Conservation (phyloP, 2,113 vertebrate species). For the Pterocles gutturalis region DNA sequence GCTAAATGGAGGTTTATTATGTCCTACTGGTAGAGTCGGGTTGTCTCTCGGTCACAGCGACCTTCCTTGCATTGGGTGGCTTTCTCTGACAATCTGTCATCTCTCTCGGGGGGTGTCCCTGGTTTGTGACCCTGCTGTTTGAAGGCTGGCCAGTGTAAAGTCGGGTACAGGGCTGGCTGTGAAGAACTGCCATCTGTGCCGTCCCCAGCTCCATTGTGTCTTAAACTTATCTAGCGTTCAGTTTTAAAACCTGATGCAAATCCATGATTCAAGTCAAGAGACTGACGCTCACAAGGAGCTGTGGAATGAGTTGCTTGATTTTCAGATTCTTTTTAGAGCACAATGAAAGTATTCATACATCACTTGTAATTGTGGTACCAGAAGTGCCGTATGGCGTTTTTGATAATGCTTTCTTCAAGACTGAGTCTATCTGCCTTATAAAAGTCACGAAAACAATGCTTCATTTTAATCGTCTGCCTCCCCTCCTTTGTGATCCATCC, state of each 20-base stretch:
- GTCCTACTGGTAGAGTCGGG: rapidly evolving
- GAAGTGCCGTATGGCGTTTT: not conserved
- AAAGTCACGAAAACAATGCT: not conserved
- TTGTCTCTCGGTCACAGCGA: not conserved
- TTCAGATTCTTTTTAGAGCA: not conserved
- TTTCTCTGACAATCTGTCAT: not conserved
- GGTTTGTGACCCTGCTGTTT: not conserved
- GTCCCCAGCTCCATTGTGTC: not conserved
- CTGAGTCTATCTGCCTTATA: not conserved
- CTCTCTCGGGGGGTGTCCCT: not conserved
- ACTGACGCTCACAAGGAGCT: not conserved
- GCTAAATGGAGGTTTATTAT: not conserved
- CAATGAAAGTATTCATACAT: not conserved
- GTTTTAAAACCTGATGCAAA: not conserved
- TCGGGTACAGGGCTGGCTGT: rapidly evolving
- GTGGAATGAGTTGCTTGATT: not conserved
- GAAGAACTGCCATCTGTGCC: not conserved
- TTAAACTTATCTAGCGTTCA: not conserved
- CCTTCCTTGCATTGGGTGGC: not conserved
- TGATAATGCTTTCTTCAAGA: not conserved
- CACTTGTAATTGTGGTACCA: not conserved
- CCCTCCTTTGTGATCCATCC: not conserved
- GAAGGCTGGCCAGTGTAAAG: not conserved
- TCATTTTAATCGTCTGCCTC: not conserved
- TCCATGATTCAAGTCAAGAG: not conserved